These are phyloP conservation scores for Ciconia stormi DNA, from an alignment of 2,113 vertebrate species.

Conservation along the genomic window DNA sequence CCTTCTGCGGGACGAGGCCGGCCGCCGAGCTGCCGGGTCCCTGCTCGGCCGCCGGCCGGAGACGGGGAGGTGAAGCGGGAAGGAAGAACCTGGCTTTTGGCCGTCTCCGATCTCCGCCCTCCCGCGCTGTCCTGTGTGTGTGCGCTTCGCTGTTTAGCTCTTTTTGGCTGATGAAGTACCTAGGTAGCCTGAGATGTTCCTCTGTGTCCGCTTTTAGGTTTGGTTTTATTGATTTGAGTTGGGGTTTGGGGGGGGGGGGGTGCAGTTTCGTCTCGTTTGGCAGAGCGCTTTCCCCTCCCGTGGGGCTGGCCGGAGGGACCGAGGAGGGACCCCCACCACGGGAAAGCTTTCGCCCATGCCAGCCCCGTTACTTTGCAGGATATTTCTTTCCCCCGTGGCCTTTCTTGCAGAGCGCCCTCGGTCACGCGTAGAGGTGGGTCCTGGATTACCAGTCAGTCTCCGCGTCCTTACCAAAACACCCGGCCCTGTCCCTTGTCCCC, in stretches of 20 bases:
- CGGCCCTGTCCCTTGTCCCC: background rate
- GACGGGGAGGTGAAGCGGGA: background rate
- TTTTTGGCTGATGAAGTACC: conserved; percentile 52
- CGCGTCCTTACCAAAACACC: background rate
- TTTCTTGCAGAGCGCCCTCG: conserved; percentile 47
- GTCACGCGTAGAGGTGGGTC: background rate
- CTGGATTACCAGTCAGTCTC: conserved; percentile 49
- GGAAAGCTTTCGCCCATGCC: background rate
- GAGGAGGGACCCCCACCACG: background rate
- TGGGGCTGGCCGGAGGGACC: background rate
- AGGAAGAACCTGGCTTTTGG: background rate
- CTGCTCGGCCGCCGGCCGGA: background rate
- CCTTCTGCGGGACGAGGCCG: background rate
- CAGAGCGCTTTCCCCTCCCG: background rate
- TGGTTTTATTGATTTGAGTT: conserved; percentile 34
- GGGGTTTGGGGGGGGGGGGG: background rate
- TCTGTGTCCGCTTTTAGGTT: conserved; percentile 44
- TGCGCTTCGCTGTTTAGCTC: conserved; percentile 50
- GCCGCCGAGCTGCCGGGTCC: background rate
- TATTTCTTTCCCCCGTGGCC: conserved; percentile 38
- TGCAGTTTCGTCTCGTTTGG: background rate
- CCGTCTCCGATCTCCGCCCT: background rate
- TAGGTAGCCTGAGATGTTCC: conserved; percentile 44
- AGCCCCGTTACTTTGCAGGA: background rate
- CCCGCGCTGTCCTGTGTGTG: conserved; percentile 15